Conservation (phyloP, 2,797 vertebrate genomes). For the Prunella strophiata region DNA sequence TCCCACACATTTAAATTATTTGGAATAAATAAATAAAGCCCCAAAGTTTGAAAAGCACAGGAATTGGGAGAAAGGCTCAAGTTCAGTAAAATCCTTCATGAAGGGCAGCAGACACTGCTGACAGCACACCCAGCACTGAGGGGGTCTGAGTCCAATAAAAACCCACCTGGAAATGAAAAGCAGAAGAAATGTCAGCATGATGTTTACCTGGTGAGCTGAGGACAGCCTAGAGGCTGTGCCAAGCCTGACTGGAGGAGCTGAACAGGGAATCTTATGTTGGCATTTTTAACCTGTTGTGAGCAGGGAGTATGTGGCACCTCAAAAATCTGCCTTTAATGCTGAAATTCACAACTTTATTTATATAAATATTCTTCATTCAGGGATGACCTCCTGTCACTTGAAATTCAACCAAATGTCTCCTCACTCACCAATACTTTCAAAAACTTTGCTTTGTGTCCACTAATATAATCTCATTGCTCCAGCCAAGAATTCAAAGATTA, state of each 20-base stretch:
- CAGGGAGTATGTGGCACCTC: background rate
- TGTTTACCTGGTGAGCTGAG: background rate
- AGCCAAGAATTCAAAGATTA: conserved; percentile 6
- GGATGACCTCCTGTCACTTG: background rate
- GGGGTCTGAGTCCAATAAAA: background rate
- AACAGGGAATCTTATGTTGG: background rate
- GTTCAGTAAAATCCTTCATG: background rate
- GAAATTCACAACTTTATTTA: background rate
- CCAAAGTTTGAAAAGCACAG: background rate
- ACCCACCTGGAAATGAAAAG: background rate
- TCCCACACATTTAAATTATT: background rate
- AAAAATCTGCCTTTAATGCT: background rate
- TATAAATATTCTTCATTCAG: background rate
- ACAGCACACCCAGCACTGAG: background rate
- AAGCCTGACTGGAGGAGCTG: background rate
- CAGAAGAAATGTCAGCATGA: background rate
- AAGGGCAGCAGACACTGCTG: background rate
- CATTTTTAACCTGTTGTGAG: background rate
- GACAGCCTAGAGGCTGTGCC: background rate
- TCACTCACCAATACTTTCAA: background rate
- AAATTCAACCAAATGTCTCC: background rate
- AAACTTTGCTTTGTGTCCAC: background rate
- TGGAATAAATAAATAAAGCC: background rate
- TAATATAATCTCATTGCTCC: background rate
- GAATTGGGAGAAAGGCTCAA: background rate